Evolutionary conservation across 1,140 invertebrate genomes (phyloP).

Genomic region (Hyphantria cunea): DNA sequence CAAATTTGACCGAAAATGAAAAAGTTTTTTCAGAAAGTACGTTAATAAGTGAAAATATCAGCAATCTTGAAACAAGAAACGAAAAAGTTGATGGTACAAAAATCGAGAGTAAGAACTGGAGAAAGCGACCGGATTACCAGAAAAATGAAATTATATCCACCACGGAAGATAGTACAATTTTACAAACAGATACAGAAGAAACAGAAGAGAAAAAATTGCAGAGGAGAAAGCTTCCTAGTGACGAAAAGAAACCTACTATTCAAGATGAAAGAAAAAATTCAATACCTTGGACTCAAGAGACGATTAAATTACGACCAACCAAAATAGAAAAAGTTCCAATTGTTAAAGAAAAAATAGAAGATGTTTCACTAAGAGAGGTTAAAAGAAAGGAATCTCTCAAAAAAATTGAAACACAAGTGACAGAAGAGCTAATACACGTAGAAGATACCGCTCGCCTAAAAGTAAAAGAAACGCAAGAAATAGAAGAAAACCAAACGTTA

Average conservation of each 20-base stretch:
- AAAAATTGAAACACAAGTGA: constrained; percentile 40
- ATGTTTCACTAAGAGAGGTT: constrained; percentile 50
- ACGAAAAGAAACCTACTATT: constrained; percentile 27
- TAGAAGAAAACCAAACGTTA: neutral
- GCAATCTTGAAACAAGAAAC: constrained; percentile 5
- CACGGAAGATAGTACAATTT: constrained; percentile 18
- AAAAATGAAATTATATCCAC: neutral
- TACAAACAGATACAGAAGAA: constrained; percentile 15
- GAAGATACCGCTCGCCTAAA: constrained; percentile 60
- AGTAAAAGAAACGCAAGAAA: constrained; percentile 36
- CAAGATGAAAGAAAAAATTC: constrained; percentile 42
- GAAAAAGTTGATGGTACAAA: constrained; percentile 6
- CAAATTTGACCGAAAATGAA: constrained; percentile 28
- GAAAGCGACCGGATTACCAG: constrained; percentile 13
- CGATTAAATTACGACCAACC: constrained; percentile 82
- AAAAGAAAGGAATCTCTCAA: constrained; percentile 43
- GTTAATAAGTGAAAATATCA: too few relatives aligned
- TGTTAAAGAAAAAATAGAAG: constrained; percentile 56
- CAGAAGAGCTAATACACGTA: constrained; percentile 53
- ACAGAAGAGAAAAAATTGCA: constrained; percentile 19
- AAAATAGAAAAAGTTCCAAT: constrained; percentile 63
- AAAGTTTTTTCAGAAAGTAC: neutral
- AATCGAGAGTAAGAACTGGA: constrained; percentile 24
- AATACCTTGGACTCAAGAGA: constrained; percentile 82
- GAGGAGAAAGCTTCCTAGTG: constrained; percentile 29